phyloP scores from a whole-genome alignment of 2,888 invertebrate genomes.

The Habroteleia sp. region DNA sequence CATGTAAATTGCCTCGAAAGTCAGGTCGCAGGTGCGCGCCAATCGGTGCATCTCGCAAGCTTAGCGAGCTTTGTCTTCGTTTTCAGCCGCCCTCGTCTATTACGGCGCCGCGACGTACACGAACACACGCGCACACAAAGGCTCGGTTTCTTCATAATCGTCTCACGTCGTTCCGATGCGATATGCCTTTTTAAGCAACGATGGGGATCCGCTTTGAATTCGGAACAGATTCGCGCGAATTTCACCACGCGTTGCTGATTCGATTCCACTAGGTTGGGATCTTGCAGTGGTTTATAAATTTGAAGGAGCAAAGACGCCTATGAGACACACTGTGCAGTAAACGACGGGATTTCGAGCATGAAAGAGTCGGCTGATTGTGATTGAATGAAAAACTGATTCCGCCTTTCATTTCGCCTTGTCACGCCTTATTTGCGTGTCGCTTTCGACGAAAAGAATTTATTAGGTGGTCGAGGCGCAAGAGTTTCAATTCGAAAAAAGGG shows the following conservation, averaged over 20 bases:
- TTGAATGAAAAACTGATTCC: constrained; percentile 33
- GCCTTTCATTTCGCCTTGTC: constrained; percentile 1
- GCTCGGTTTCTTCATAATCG: constrained; percentile 65
- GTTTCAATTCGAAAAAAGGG: no score
- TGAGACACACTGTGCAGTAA: constrained; percentile 5
- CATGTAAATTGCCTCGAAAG: constrained; percentile 48
- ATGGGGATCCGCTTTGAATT: constrained; percentile 24
- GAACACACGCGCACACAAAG: neutral
- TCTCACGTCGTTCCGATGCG: constrained; percentile 70
- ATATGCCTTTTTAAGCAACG: constrained; percentile 66
- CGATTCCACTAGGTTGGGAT: constrained; percentile 28
- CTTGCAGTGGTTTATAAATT: constrained; percentile 37
- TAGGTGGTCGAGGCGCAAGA: neutral
- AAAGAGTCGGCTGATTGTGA: constrained; percentile 26
- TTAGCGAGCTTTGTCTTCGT: constrained; percentile 25
- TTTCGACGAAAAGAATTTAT: neutral
- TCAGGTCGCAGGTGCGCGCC: constrained; percentile 37
- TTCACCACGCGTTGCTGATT: constrained; percentile 27
- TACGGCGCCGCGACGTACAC: neutral
- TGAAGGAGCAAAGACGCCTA: constrained; percentile 4
- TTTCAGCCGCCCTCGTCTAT: constrained; percentile 1
- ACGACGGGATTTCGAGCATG: constrained; percentile 16
- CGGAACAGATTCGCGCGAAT: constrained; percentile 32
- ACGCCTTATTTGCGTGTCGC: neutral
- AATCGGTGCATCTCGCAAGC: constrained; percentile 33